A percentile compares a stretch with the other conserved stretches of the same genome.
Evolutionary conservation across 1,140 invertebrate species (phyloP).

Genomic region (Phymorhynchus buccinoides): DNA sequence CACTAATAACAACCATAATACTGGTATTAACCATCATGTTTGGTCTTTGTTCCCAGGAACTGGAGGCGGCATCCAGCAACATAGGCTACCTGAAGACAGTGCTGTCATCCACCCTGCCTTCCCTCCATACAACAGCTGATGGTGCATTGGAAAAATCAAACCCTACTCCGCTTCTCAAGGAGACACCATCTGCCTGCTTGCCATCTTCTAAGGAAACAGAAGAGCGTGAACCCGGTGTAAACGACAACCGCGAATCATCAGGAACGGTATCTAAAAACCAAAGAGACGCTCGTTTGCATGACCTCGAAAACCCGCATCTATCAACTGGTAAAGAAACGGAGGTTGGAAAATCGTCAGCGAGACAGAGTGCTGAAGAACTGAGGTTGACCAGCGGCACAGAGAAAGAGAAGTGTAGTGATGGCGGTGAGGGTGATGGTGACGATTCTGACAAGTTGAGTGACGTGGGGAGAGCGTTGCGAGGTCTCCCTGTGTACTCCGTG

Average conservation of each 20-base stretch:
- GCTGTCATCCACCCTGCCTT: neutral
- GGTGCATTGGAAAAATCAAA: neutral
- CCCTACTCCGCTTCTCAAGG: neutral
- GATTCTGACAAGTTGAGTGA: neutral
- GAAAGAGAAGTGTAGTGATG: neutral
- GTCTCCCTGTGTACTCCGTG: neutral
- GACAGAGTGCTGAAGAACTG: neutral
- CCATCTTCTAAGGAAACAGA: neutral
- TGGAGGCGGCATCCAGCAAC: neutral
- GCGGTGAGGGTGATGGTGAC: neutral
- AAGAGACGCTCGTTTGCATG: neutral
- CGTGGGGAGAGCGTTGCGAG: neutral
- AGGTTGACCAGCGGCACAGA: neutral
- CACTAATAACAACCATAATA: no score
- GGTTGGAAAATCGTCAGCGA: neutral
- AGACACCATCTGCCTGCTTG: neutral
- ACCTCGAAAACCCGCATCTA: neutral
- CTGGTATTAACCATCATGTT: neutral
- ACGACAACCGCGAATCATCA: neutral
- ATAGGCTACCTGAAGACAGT: neutral
- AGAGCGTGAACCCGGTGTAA: neutral
- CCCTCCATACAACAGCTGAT: neutral
- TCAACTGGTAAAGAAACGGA: neutral
- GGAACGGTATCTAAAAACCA: no score
- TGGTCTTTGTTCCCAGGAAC: neutral